phyloP scores from a whole-genome alignment of 2,888 invertebrate genomes.

The Cephus spinipes region DNA sequence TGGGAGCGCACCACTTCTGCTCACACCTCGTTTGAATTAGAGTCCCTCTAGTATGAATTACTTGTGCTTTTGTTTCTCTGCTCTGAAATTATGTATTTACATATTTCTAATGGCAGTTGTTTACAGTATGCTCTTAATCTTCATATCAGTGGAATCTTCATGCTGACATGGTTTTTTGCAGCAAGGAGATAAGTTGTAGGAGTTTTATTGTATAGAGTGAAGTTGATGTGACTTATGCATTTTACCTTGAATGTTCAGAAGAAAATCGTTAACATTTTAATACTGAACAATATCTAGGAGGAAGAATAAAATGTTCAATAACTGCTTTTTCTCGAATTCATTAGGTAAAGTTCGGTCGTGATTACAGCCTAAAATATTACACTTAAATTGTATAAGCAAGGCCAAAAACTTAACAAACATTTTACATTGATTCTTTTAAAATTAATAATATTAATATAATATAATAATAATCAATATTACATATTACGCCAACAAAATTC shows the following conservation, averaged over 20 bases:
- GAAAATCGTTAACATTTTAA: not conserved
- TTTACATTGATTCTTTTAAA: slow-evolving; percentile 59
- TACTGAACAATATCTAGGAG: not conserved
- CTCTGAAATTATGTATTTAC: not conserved
- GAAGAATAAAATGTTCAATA: not conserved
- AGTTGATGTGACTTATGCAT: not conserved
- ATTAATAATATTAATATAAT: slow-evolving; percentile 35
- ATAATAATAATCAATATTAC: slow-evolving; percentile 40
- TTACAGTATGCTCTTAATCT: not conserved
- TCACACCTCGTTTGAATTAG: not conserved
- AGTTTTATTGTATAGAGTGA: not conserved
- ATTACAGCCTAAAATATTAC: slow-evolving; percentile 65
- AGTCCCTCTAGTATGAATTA: no score
- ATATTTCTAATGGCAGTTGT: not conserved
- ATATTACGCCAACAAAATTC: slow-evolving; percentile 55
- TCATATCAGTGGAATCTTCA: not conserved
- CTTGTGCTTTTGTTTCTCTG: not conserved
- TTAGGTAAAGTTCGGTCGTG: slow-evolving; percentile 61
- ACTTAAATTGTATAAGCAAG: slow-evolving; percentile 63
- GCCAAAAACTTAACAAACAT: slow-evolving; percentile 67
- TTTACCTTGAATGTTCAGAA: not conserved
- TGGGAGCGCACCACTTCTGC: not conserved
- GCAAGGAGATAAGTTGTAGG: not conserved
- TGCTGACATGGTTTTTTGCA: not conserved
- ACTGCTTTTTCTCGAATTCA: slow-evolving; percentile 48